Conservation (phyloP, 2,113 vertebrate genomes). For the Marcusenius ussheri region DNA sequence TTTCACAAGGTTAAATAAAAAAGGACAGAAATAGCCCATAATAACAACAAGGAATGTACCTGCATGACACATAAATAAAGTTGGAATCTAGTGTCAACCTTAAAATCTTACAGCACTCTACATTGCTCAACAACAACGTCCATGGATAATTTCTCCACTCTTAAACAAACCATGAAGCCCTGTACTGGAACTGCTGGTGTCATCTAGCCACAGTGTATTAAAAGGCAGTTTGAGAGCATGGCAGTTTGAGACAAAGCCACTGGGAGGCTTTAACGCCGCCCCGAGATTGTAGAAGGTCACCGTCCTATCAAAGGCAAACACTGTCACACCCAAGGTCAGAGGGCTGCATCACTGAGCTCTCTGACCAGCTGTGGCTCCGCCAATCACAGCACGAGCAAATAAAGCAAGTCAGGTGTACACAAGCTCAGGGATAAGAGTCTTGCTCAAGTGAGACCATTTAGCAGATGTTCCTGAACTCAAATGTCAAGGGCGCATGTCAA, state of each 20-base stretch:
- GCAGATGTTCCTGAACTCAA: constrained; percentile 32
- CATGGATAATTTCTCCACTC: constrained; percentile 44
- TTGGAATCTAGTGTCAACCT: background rate
- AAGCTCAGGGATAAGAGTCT: constrained; percentile 37
- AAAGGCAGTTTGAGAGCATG: constrained; percentile 35
- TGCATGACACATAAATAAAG: background rate
- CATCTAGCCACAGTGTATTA: constrained; percentile 27
- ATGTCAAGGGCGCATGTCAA: constrained; percentile 22
- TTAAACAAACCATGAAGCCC: constrained; percentile 27
- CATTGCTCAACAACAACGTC: constrained; percentile 50
- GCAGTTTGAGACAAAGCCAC: constrained; percentile 12
- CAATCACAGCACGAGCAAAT: constrained; percentile 38
- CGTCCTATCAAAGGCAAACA: constrained; percentile 45
- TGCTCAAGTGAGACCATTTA: constrained; percentile 33
- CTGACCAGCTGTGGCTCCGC: constrained; percentile 17
- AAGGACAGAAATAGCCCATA: constrained; percentile 53
- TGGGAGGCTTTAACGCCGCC: background rate
- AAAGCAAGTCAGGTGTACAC: constrained; percentile 36
- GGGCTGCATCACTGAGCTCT: constrained; percentile 3
- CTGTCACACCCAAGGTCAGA: constrained; percentile 20
- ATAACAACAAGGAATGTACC: constrained; percentile 37
- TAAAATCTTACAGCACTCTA: constrained; percentile 10
- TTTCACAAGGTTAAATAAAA: constrained; percentile 37
- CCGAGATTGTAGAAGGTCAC: constrained; percentile 32
- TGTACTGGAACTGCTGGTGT: constrained; percentile 24